Conservation (phyloP, 2,113 vertebrate genomes). For the Salvelinus fontinalis region DNA sequence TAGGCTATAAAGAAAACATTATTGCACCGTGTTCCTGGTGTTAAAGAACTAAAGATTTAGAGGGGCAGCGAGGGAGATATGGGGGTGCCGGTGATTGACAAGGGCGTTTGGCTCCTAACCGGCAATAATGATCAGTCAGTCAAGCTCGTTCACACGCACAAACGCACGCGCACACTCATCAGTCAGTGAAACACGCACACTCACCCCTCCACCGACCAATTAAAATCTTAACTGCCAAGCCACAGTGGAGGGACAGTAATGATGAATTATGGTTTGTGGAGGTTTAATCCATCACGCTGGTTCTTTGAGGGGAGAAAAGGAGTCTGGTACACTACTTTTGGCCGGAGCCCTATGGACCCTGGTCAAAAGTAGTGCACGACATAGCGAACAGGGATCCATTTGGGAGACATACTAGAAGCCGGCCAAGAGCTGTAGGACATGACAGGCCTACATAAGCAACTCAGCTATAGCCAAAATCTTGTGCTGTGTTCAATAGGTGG, state of each 20-base stretch:
- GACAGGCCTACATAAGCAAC: slow-evolving; percentile 14
- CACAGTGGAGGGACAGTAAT: slow-evolving; percentile 34
- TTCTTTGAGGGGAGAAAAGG: slow-evolving; percentile 30
- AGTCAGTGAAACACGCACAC: slow-evolving; percentile 2
- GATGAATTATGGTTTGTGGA: slow-evolving; percentile 51
- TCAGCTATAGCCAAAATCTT: no score
- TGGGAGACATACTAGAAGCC: no score
- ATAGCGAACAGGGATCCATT: no score
- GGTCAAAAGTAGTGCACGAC: no score
- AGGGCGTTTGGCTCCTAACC: slow-evolving; percentile 41
- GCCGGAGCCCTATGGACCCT: no score
- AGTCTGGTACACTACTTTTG: slow-evolving; percentile 8
- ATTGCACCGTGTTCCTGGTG: slow-evolving; percentile 9
- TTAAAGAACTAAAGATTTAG: slow-evolving; percentile 16
- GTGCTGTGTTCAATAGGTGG: not conserved
- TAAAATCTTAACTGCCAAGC: slow-evolving; percentile 57
- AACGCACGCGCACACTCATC: slow-evolving; percentile 38
- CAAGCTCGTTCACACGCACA: slow-evolving; percentile 15
- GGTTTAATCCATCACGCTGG: slow-evolving; percentile 40
- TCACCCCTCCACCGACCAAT: slow-evolving; percentile 27
- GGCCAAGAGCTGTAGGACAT: slow-evolving; percentile 24
- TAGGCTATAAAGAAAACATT: slow-evolving; percentile 40
- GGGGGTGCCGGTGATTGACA: slow-evolving; percentile 36
- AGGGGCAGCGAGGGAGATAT: slow-evolving; percentile 9
- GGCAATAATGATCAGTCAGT: slow-evolving; percentile 53